These are phyloP conservation scores for Neodiprion lecontei DNA, from an alignment of 1,140 invertebrate genomes.

Conservation along the genomic window DNA sequence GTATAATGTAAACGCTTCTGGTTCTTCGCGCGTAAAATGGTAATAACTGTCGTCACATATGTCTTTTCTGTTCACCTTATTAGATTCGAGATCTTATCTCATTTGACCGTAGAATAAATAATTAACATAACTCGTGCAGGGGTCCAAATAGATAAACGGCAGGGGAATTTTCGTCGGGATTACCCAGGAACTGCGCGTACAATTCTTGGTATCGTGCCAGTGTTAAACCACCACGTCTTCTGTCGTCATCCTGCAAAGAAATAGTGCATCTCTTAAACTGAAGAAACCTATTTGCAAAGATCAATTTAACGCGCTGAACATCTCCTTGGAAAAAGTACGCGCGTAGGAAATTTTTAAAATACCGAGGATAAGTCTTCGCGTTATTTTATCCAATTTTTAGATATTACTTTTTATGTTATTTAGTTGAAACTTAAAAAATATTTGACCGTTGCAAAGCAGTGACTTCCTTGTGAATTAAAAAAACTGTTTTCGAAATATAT, in stretches of 20 bases:
- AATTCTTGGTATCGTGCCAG: conserved; percentile 81
- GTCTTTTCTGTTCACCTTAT: background rate
- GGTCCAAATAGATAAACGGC: conserved; percentile 83
- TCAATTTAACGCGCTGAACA: too few relatives aligned
- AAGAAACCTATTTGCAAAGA: too few relatives aligned
- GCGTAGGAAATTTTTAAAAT: too few relatives aligned
- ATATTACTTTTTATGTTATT: too few relatives aligned
- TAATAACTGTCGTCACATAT: background rate
- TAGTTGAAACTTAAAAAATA: too few relatives aligned
- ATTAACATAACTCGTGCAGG: conserved; percentile 55
- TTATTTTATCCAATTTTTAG: too few relatives aligned
- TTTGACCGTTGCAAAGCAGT: too few relatives aligned
- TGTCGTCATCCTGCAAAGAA: conserved; percentile 76
- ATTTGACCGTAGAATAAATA: background rate
- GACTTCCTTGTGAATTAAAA: too few relatives aligned
- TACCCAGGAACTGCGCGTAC: conserved; percentile 81
- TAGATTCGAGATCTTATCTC: background rate
- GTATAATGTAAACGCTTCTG: too few relatives aligned
- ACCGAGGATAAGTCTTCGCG: too few relatives aligned
- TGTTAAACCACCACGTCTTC: conserved; percentile 76
- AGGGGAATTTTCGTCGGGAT: conserved; percentile 73
- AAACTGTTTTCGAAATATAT: too few relatives aligned
- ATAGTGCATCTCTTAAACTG: conserved; percentile 6
- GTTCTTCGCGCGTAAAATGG: background rate
- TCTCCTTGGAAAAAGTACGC: too few relatives aligned